Evolutionary conservation across 2,888 invertebrate species (phyloP).

Genomic region (Cerceris rybyensis): DNA sequence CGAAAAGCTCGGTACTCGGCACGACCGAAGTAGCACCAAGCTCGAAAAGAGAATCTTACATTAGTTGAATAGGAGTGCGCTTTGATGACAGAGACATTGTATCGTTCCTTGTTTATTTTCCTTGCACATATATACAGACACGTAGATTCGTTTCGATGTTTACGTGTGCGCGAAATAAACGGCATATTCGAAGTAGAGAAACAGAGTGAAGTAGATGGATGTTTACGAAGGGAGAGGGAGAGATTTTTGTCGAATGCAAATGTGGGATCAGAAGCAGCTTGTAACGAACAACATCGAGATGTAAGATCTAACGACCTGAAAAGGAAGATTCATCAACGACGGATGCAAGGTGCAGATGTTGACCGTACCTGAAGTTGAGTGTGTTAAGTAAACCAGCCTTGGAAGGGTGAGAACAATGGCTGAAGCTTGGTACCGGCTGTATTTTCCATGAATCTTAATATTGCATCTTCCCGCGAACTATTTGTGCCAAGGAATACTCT

Average conservation of each 20-base stretch:
- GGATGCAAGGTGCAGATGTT: too few species aligned
- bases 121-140: not conserved
- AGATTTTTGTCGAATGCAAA: not conserved
- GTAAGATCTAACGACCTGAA: not conserved
- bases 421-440: too few species aligned
- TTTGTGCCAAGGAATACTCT: too few species aligned
- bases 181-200: not conserved
- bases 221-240: not conserved
- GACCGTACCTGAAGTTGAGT: too few species aligned
- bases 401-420: not conserved
- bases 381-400: not conserved
- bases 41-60: constrained; percentile 17
- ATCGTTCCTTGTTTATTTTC: constrained; percentile 27
- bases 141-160: not conserved
- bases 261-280: too few species aligned
- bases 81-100: constrained; percentile 27
- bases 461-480: too few species aligned
- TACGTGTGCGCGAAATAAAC: constrained; percentile 3
- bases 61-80: constrained; percentile 19
- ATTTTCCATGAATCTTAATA: too few species aligned
- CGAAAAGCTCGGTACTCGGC: not conserved
- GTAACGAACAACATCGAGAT: too few species aligned
- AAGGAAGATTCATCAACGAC: not conserved
- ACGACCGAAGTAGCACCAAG: not conserved
- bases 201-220: too few species aligned